Evolutionary conservation across 2,888 invertebrate species (phyloP), one percentile per base, ranked within the genome.

Genomic region (Drosophila paramelanica): DNA sequence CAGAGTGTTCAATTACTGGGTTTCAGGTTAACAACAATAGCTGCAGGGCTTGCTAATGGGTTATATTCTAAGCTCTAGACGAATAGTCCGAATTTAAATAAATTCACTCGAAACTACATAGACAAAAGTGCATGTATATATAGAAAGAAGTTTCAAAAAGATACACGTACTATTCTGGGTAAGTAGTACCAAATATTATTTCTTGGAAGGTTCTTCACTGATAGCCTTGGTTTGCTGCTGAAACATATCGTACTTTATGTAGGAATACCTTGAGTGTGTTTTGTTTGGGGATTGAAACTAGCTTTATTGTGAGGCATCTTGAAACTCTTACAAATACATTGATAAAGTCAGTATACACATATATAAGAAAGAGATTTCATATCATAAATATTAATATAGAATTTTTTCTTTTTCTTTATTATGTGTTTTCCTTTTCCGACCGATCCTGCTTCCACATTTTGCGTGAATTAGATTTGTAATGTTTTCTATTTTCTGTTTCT

Each of bases 391-490:
- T 60, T 68, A 36, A 56, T 45, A 50, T 70, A 50, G 38, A 62
- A 17, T 65, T 70, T 65, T 50, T 49, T 52, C 52, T 65, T 38
- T 36, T n/a, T 56, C 57, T 51, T 23, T 58, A 71, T 56, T 61
- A 38, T 52, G 57, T 11, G 1, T 43, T 61, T 70, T 41, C 61
- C 73, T 80, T 71, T 68, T 91, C 91, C 85, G 80, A 89, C 89
- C 91, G 92, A 92, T 92, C 92, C 92, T 92, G 92, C 92, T 92
- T 92, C 92, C 90, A 88, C 79, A 90, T 90, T 89, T 90, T 84
- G 72, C 73, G 76, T 74, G 70, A 75, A 79, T 71, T 73, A 59
- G 46, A 56, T 52, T 71, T 73, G 69, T 69, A 59, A 72, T 73
- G 73, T 20, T 43, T 64, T 33, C 14, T 10, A 10, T 77, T 83